Conservation (phyloP, 2,797 vertebrate genomes). For the Halcyon leucocephala region DNA sequence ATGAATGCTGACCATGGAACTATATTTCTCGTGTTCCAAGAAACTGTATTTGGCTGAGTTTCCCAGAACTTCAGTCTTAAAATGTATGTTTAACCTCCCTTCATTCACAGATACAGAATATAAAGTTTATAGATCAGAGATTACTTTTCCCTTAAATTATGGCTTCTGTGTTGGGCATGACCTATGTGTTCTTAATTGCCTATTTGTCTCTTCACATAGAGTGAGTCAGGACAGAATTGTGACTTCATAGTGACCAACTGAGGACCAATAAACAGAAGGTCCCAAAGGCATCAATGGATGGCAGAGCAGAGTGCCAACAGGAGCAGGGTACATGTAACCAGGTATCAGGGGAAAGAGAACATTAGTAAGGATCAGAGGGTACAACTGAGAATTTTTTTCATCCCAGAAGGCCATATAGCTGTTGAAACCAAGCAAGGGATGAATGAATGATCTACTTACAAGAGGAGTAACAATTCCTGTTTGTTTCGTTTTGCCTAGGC, state of each 20-base stretch:
- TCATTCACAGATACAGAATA: conserved; percentile 1
- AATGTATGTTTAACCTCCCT: not conserved
- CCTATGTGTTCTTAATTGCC: not conserved
- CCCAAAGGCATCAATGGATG: not conserved
- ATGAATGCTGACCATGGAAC: not conserved
- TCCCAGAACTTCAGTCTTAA: not conserved
- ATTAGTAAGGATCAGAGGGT: not conserved
- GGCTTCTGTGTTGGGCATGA: not conserved
- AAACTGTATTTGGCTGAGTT: not conserved
- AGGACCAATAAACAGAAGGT: not conserved
- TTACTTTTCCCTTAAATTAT: not conserved
- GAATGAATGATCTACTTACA: not conserved
- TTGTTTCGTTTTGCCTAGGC: not conserved
- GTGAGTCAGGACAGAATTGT: not conserved
- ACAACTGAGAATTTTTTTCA: not conserved
- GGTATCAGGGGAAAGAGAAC: not conserved
- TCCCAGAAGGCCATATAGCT: not conserved
- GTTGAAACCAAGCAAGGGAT: not conserved
- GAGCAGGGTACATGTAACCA: not conserved
- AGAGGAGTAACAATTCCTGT: not conserved
- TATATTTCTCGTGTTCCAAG: conserved; percentile 24
- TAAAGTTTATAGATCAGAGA: not conserved
- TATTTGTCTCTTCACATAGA: not conserved
- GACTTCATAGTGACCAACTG: not conserved
- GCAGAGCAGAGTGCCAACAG: not conserved